A percentile compares a stretch with the other conserved stretches of the same genome.
These are phyloP conservation scores for Marisa cornuarietis DNA, from an alignment of 1,140 invertebrate species.

Conservation along the genomic window DNA sequence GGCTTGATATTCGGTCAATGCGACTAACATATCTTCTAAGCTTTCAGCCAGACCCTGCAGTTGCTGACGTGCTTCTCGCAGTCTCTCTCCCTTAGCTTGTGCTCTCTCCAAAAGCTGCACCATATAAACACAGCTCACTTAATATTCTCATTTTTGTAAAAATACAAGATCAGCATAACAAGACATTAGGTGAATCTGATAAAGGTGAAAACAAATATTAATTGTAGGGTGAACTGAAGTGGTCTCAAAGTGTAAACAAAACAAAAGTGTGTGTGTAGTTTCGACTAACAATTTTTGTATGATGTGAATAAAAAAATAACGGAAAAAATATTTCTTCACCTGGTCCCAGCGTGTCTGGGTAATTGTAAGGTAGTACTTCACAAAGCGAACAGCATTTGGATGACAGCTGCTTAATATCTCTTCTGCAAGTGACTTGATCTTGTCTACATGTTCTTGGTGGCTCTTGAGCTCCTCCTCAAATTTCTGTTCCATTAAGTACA, in stretches of 20 bases:
- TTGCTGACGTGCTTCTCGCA: conserved; percentile 79
- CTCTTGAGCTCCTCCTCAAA: conserved; percentile 85
- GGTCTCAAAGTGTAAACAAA: no score
- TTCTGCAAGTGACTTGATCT: conserved; percentile 87
- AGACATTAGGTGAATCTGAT: no score
- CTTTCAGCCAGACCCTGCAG: conserved; percentile 71
- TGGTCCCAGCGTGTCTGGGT: conserved; percentile 90
- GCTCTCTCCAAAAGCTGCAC: conserved; percentile 55
- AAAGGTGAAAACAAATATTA: no score
- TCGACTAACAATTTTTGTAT: no score
- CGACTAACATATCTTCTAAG: conserved; percentile 90
- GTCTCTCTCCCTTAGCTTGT: conserved; percentile 81
- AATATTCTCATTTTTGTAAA: no score
- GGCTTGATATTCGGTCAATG: conserved; percentile 89
- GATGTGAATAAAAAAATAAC: background rate
- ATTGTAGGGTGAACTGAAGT: no score
- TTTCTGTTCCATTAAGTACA: conserved; percentile 49
- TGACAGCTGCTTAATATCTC: conserved; percentile 90
- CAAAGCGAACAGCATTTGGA: conserved; percentile 92
- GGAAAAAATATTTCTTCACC: conserved; percentile 36
- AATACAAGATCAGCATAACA: no score
- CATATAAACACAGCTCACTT: background rate
- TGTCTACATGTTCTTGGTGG: conserved; percentile 86
- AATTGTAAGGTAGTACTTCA: conserved; percentile 98
- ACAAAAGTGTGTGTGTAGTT: no score